Evolutionary conservation across 2,113 vertebrate genomes (phyloP).

Genomic region (Bubo scandiacus): DNA sequence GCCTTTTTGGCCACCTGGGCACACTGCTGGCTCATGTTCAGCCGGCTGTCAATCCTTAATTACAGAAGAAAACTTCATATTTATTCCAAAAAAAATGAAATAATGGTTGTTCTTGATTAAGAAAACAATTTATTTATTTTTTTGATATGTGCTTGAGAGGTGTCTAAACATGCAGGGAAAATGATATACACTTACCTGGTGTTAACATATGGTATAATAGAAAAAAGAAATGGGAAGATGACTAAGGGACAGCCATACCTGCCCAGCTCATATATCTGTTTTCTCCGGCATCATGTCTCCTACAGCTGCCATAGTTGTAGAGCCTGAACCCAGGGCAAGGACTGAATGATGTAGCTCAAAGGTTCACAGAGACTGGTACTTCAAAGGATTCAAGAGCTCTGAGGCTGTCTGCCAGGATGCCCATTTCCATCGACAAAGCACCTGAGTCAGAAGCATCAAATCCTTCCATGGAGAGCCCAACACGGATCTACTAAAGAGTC

Average conservation of each 20-base stretch:
- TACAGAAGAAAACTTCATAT: background rate
- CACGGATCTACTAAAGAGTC: too few species aligned
- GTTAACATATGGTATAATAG: background rate
- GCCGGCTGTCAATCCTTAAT: too few species aligned
- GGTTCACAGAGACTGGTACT: too few species aligned
- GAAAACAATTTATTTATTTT: accelerated
- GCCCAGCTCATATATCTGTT: background rate
- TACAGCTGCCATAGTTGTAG: background rate
- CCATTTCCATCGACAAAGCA: background rate
- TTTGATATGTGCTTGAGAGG: background rate
- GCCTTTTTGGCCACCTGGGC: too few species aligned
- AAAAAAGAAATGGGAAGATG: background rate
- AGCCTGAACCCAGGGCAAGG: background rate
- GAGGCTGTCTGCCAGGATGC: background rate
- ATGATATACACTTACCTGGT: too few species aligned
- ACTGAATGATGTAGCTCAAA: background rate
- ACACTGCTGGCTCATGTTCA: too few species aligned
- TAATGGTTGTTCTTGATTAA: background rate
- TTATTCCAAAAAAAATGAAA: background rate
- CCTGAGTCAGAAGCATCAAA: background rate
- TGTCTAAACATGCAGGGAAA: background rate
- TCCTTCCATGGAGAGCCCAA: background rate
- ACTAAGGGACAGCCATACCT: background rate
- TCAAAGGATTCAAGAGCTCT: background rate
- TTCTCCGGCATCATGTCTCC: background rate